Percentiles rank a stretch among this genome's conserved stretches.
phyloP scores from a whole-genome alignment of 2,113 vertebrate species.

The Pterophyllum scalare region DNA sequence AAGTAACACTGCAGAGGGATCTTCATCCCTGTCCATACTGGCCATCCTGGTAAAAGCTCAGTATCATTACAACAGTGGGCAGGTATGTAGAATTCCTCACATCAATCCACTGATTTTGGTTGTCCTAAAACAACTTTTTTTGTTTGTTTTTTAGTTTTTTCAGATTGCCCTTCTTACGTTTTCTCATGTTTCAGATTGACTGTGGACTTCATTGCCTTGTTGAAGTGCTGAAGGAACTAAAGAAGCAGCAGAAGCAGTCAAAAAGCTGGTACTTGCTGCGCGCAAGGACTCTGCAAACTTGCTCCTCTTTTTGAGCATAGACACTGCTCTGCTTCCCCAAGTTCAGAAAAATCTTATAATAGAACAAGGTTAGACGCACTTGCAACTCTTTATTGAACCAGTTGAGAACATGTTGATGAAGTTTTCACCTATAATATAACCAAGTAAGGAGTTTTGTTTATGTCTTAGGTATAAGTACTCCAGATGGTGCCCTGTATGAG shows the following conservation, averaged over 20 bases:
- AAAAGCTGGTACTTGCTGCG: constrained; percentile 90
- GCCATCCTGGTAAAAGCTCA: constrained; percentile 82
- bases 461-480: constrained; percentile 82
- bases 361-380: constrained; percentile 77
- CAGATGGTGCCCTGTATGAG: constrained; percentile 84
- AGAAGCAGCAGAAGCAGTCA: constrained; percentile 81
- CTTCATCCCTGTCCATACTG: constrained; percentile 76
- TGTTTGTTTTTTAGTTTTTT: not conserved
- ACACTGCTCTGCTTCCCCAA: constrained; percentile 69
- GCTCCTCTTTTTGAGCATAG: constrained; percentile 84
- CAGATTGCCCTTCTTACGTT: not conserved
- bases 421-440: not conserved
- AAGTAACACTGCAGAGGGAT: constrained; percentile 56
- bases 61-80: constrained; percentile 75
- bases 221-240: constrained; percentile 82
- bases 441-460: not conserved
- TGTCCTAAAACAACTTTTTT: not conserved
- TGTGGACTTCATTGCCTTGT: constrained; percentile 81
- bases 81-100: constrained; percentile 68
- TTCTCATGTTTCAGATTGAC: constrained; percentile 75
- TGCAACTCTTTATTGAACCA: not conserved
- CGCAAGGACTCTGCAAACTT: constrained; percentile 82
- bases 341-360: constrained; percentile 76
- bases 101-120: not conserved
- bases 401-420: not conserved